Conservation (phyloP, 2,113 vertebrate species). For the Tautogolabrus adspersus region DNA sequence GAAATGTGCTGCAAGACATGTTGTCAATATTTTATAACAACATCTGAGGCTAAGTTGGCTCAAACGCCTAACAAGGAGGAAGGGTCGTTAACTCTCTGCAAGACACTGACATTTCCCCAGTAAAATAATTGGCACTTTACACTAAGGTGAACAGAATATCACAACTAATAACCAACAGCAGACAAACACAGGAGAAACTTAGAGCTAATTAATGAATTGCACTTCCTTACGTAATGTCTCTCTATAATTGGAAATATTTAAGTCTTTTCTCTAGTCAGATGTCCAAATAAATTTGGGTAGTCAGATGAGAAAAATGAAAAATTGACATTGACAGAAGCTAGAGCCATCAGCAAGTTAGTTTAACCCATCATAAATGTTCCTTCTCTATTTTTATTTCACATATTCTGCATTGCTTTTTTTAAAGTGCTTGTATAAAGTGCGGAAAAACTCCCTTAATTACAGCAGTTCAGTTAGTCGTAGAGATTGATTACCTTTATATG, state of each 20-base stretch:
- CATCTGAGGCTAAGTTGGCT: constrained; percentile 55
- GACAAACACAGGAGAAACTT: not conserved
- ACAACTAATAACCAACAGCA: constrained; percentile 12
- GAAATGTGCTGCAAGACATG: constrained; percentile 48
- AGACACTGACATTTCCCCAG: constrained; percentile 42
- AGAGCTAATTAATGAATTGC: constrained; percentile 7
- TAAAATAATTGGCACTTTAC: constrained; percentile 39
- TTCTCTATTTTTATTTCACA: no score
- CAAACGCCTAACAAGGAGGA: constrained; percentile 45
- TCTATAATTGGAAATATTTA: not conserved
- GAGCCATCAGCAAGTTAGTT: no score
- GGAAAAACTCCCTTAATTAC: no score
- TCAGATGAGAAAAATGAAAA: no score
- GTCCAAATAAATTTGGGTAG: not conserved
- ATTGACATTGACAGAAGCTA: no score
- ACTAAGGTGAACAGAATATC: constrained; percentile 19
- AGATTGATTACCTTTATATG: no score
- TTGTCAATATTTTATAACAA: constrained; percentile 65
- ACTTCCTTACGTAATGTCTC: not conserved
- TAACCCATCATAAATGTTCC: no score
- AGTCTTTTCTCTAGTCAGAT: not conserved
- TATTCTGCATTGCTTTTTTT: no score
- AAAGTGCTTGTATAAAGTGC: no score
- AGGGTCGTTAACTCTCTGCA: constrained; percentile 34
- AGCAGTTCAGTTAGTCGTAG: no score